A percentile compares a stretch with the other conserved stretches of the same genome.
phyloP scores from a whole-genome alignment of 2,113 vertebrate species.

The Colinus virginianus region DNA sequence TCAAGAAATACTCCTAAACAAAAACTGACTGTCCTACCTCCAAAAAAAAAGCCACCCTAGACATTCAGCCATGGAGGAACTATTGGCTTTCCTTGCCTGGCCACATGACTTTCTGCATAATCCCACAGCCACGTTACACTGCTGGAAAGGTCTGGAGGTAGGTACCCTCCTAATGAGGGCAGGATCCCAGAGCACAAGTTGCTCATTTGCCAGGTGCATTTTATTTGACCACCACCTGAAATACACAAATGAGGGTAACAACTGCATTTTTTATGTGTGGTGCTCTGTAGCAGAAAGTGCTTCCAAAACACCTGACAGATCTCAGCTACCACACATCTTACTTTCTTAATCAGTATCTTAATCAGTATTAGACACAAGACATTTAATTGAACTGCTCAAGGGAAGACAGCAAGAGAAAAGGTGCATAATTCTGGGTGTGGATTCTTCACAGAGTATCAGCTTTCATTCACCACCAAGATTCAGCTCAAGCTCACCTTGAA shows the following conservation, averaged over 20 bases:
- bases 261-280: neutral
- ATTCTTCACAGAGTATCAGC: neutral
- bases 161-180: neutral
- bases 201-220: neutral
- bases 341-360: neutral
- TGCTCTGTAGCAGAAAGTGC: neutral
- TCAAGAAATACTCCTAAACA: neutral
- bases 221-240: neutral
- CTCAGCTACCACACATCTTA: neutral
- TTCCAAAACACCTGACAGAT: neutral
- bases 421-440: neutral
- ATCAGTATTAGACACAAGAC: neutral
- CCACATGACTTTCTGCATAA: fast-evolving
- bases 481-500: neutral
- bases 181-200: neutral
- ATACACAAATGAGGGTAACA: neutral
- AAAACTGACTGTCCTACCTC: neutral
- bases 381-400: neutral
- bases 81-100: neutral
- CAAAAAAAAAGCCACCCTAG: neutral
- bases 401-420: neutral
- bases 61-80: neutral
- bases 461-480: neutral
- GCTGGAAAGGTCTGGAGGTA: fast-evolving
- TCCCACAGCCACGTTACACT: neutral